Evolutionary conservation across 2,113 vertebrate species (phyloP).

Genomic region (Scalopus aquaticus): DNA sequence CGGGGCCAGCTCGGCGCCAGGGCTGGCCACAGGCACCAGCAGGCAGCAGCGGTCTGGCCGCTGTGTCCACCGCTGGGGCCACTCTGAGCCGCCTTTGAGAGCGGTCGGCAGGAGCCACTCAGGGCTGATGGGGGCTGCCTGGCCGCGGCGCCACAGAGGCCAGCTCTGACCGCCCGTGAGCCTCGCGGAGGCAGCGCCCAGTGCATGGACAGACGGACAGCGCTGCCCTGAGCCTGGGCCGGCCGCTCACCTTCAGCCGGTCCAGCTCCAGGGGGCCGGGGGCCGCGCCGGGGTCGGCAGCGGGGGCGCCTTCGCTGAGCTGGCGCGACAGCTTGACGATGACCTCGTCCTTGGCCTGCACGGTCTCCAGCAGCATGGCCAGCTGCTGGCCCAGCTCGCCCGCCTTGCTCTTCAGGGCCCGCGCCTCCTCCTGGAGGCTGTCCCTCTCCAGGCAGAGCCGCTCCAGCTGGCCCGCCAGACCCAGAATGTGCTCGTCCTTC

Average conservation of each 20-base stretch:
- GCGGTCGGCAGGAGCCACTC: too few relatives aligned
- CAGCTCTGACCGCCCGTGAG: too few relatives aligned
- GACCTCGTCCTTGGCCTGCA: slow-evolving; percentile 97
- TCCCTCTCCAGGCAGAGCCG: slow-evolving; percentile 92
- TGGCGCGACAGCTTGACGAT: slow-evolving; percentile 95
- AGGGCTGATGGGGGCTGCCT: too few relatives aligned
- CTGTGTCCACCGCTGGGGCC: too few relatives aligned
- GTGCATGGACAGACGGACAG: too few relatives aligned
- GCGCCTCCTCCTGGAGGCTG: slow-evolving; percentile 91
- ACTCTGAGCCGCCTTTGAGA: too few relatives aligned
- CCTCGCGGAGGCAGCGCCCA: too few relatives aligned
- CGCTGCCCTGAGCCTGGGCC: too few relatives aligned
- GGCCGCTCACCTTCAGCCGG: slow-evolving; percentile 89
- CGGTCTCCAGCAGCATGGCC: slow-evolving; percentile 97
- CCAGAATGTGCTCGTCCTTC: slow-evolving; percentile 91
- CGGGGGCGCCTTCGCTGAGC: slow-evolving; percentile 81
- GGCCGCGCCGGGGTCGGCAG: slow-evolving; percentile 56
- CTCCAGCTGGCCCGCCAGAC: slow-evolving; percentile 93
- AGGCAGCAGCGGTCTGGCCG: too few relatives aligned
- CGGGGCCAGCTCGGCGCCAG: too few relatives aligned
- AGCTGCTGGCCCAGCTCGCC: slow-evolving; percentile 94
- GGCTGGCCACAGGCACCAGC: too few relatives aligned
- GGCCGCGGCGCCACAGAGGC: too few relatives aligned
- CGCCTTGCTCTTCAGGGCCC: slow-evolving; percentile 90
- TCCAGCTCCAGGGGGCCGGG: slow-evolving; percentile 88